Evolutionary conservation across 2,888 invertebrate genomes (phyloP), one percentile per base, ranked within the genome.

Genomic region (Oconnorella tubifera): DNA sequence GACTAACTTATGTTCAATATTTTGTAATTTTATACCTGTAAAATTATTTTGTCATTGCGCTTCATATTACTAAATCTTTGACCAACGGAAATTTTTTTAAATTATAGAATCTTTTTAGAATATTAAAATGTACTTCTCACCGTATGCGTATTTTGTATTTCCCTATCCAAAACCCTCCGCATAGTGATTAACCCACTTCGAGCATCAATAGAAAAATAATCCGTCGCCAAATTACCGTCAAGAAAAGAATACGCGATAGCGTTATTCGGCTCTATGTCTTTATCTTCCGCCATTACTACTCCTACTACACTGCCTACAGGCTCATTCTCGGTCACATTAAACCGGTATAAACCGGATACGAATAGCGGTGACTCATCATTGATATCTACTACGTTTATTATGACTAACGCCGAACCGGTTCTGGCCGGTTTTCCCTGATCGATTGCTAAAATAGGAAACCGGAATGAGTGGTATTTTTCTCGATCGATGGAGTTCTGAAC

Each of bases 361-460:
- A 72, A 72, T 23, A 56, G 31, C 1, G 72, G 72, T 27, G 33
- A 58, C 40, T 69, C 68, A 58, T 72, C 72, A 53, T 72, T 70
- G 23, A 63, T 58, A 62, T 72, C 72, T 19, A 58, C 56, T 27
- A 72, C 61, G 25, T 27, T 67, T 50, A 72, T 68, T n/a, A 59
- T 50, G 29, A 72, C 94, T 4, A 90, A 91, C 19, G 94, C 94
- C 3, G 89, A 90, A 60, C 94, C 91, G 63, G 92, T 90, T 28
- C 90, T 84, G 1, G 92, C 91, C 25, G 91, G 90, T 19, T 56
- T 53, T 0, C 91, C 93, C 74, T 90, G 89, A 84, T 95, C 95
- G 78, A 91, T 89, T 4, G 94, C 95, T 80, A 90, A 90, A 65
- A 95, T 87, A 4, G 91, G 55, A 31, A 71, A 64, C 19, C 48